Conservation (phyloP, 2,888 invertebrate species). For the Chalcis sispes region DNA sequence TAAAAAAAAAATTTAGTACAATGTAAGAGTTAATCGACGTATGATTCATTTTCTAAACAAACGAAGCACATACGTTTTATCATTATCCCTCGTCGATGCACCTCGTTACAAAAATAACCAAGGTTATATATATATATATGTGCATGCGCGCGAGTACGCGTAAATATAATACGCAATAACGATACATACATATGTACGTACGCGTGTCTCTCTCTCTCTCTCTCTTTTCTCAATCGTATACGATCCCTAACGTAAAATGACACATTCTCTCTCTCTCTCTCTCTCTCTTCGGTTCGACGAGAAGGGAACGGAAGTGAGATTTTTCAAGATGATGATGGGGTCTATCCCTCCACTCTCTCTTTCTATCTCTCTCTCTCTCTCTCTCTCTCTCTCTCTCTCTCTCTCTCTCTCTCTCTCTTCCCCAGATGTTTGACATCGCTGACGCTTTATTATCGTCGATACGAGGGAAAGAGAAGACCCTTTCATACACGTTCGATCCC, state of each 20-base stretch:
- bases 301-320: constrained; percentile 41
- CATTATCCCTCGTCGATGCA: too few relatives aligned
- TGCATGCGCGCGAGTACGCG: not conserved
- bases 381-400: not conserved
- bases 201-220: too few relatives aligned
- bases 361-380: constrained; percentile 3
- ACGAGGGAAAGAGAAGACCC: constrained; percentile 31
- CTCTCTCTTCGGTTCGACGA: not conserved
- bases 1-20: too few relatives aligned
- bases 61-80: too few relatives aligned
- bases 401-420: not conserved
- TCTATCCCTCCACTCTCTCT: constrained; percentile 27
- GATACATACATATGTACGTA: too few relatives aligned
- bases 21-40: too few relatives aligned
- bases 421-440: constrained; percentile 42
- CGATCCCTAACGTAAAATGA: not conserved
- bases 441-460: constrained; percentile 39
- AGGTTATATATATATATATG: not conserved
- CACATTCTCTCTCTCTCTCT: not conserved
- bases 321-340: constrained; percentile 53
- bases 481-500: constrained; percentile 41
- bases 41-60: too few relatives aligned
- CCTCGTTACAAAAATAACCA: too few relatives aligned
- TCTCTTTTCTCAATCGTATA: too few relatives aligned
- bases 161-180: not conserved